Conservation (phyloP, 2,888 invertebrate genomes). For the Lordiphosa andalusiaca region DNA sequence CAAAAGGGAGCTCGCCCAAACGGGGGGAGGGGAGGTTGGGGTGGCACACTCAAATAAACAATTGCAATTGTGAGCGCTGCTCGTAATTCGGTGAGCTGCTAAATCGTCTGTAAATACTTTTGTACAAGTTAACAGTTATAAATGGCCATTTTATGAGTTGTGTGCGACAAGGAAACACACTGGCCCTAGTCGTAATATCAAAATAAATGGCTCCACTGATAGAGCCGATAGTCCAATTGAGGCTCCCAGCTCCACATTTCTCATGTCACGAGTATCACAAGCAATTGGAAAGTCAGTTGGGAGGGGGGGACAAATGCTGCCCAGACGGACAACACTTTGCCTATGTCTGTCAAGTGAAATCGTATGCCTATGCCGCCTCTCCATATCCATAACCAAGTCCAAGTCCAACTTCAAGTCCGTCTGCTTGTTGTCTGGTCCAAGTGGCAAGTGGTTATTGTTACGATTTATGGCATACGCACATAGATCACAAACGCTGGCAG, state of each 20-base stretch:
- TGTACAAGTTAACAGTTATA: conserved; percentile 74
- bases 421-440: conserved; percentile 55
- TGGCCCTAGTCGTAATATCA: conserved; percentile 32
- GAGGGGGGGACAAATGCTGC: conserved; percentile 51
- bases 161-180: background rate
- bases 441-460: conserved; percentile 69
- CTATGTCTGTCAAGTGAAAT: conserved; percentile 65
- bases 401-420: conserved; percentile 34
- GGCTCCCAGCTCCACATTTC: conserved; percentile 60
- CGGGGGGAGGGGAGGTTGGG: background rate
- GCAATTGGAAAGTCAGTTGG: conserved; percentile 55
- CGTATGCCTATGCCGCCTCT: conserved; percentile 42
- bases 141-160: conserved; percentile 72
- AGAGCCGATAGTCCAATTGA: conserved; percentile 27
- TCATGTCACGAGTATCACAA: conserved; percentile 58
- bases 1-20: background rate
- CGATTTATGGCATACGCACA: conserved; percentile 72
- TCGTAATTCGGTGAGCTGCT: conserved; percentile 69
- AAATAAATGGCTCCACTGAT: conserved; percentile 49
- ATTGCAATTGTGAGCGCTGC: conserved; percentile 63
- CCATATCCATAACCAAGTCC: conserved; percentile 12
- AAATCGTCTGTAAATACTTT: conserved; percentile 73
- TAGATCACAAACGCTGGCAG: conserved; percentile 43
- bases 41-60: conserved; percentile 56
- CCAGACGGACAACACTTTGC: conserved; percentile 45